Evolutionary conservation across 2,888 invertebrate genomes (phyloP), one percentile per base, ranked within the genome.

Genomic region (Tipula unca): DNA sequence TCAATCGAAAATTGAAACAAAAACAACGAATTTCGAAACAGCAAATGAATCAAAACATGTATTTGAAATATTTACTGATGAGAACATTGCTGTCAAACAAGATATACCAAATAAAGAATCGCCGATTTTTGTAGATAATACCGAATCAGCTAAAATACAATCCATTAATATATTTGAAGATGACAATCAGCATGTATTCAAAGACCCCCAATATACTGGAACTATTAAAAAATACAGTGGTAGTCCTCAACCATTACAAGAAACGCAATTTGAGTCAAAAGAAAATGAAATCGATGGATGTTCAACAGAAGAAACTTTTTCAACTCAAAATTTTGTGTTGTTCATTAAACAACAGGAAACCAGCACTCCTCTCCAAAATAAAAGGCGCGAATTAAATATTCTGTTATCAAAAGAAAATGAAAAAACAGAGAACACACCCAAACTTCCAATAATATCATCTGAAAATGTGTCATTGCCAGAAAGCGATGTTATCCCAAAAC

Each of bases 301-400:
- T 83, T 14, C 20, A 13, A 88, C 87, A 0, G 90, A 94, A 88
- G 93, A 93, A 87, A 92, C 93, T 0, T 93, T 93, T 17, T 93
- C 93, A 87, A 95, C 95, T 0, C 94, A 94, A 91, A 92, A 92
- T 86, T 95, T 95, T 87, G 94, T 94, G 89, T 93, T 94, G 88
- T 90, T 90, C 29, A 92, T 94, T 87, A 92, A 94, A 87, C 90
- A 91, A 1, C 92, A 92, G 85, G 92, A 92, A 87, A 93, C 94
- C 0, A 95, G 95, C 88, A 95, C 95, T 0, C 95, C 93, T 0
- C 93, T 93, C 87, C 91, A 89, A 89, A 90, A 90, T 87, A 88
- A 86, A 89, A 89, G 69, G 87, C 88, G 88, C 86, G 88, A 88
- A 13, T 84, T 85, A 5, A 13, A 86, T n/a, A 85, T 54, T 5